Conservation (phyloP, 2,113 vertebrate species). For the Macrotus californicus region DNA sequence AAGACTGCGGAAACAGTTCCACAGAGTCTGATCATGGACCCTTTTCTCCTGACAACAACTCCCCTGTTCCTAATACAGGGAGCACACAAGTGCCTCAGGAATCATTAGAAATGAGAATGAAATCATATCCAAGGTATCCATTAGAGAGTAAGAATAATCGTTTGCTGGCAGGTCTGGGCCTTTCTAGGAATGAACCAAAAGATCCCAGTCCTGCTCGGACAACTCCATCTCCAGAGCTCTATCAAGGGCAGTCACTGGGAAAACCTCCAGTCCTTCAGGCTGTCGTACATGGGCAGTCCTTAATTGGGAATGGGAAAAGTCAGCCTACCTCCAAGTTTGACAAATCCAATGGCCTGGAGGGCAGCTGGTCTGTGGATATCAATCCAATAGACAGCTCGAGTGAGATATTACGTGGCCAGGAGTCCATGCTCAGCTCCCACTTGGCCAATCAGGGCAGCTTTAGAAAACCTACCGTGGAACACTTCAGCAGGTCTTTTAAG, state of each 20-base stretch:
- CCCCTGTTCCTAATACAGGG: conserved; percentile 68
- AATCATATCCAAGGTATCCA: conserved; percentile 81
- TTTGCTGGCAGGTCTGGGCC: conserved; percentile 76
- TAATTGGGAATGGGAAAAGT: conserved; percentile 85
- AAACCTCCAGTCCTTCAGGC: conserved; percentile 89
- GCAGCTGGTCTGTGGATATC: conserved; percentile 78
- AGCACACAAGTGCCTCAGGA: conserved; percentile 76
- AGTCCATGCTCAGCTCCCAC: conserved; percentile 74
- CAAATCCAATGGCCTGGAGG: conserved; percentile 87
- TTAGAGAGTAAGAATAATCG: conserved; percentile 87
- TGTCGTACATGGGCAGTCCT: conserved; percentile 87
- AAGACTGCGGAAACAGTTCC: conserved; percentile 83
- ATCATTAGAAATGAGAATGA: conserved; percentile 75
- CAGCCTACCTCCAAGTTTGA: conserved; percentile 75
- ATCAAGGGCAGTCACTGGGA: conserved; percentile 79
- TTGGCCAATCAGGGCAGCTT: conserved; percentile 82
- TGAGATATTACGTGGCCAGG: conserved; percentile 82
- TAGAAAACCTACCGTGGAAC: conserved; percentile 89
- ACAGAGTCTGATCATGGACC: conserved; percentile 85
- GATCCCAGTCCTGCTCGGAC: conserved; percentile 44
- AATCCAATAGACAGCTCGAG: conserved; percentile 87
- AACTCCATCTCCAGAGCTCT: conserved; percentile 71
- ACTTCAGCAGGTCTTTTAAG: conserved; percentile 92
- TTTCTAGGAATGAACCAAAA: conserved; percentile 72
- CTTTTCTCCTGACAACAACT: conserved; percentile 84